Conservation (phyloP, 2,888 invertebrate genomes). For the Teleogryllus oceanicus region DNA sequence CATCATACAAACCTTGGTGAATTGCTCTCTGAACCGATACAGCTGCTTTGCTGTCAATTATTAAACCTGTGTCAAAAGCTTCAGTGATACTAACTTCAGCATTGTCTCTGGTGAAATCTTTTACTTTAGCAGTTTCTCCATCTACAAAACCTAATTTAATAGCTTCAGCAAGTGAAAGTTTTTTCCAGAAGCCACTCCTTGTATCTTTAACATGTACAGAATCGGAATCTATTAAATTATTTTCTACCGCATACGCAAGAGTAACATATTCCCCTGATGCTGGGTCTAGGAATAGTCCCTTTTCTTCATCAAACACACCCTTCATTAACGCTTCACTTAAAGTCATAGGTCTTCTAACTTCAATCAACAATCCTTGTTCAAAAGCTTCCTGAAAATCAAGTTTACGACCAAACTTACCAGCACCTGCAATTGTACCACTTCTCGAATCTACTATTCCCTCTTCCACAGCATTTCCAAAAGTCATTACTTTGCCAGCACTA, state of each 20-base stretch:
- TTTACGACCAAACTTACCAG: conserved; percentile 55
- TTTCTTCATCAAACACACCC: conserved; percentile 71
- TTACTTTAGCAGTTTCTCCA: conserved; percentile 56
- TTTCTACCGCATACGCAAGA: conserved; percentile 76
- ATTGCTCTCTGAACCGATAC: conserved; percentile 79
- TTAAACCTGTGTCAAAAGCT: conserved; percentile 74
- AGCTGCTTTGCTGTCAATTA: conserved; percentile 76
- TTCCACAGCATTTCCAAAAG: conserved; percentile 77
- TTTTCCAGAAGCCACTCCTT: conserved; percentile 69
- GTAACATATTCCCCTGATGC: conserved; percentile 72
- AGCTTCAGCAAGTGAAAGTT: conserved; percentile 74
- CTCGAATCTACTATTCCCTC: conserved; percentile 73
- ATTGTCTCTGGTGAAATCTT: conserved; percentile 61
- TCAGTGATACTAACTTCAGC: conserved; percentile 68
- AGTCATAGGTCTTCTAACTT: conserved; percentile 76
- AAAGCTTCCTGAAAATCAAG: conserved; percentile 82
- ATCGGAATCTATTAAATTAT: conserved; percentile 76
- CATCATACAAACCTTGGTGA: conserved; percentile 81
- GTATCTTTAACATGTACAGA: conserved; percentile 80
- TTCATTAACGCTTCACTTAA: conserved; percentile 78
- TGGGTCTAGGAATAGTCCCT: conserved; percentile 80
- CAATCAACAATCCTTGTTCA: conserved; percentile 75
- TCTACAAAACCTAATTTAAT: conserved; percentile 72
- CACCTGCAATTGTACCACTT: conserved; percentile 64
- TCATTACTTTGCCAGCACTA: conserved; percentile 69